Conservation (phyloP, 2,888 invertebrate species). For the Dioctria linearis region DNA sequence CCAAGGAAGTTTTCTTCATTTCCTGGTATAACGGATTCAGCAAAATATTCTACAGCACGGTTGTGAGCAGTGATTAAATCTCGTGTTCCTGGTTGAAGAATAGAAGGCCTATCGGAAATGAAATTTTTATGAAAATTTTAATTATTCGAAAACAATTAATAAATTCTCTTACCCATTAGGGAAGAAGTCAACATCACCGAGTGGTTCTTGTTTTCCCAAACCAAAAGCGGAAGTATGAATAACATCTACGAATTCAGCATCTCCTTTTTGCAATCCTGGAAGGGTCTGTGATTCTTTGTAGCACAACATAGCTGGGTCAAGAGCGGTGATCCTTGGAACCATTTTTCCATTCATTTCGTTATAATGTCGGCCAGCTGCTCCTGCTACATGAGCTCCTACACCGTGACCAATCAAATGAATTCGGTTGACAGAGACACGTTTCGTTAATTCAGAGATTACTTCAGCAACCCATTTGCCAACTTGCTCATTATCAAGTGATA, state of each 20-base stretch:
- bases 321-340: conserved; percentile 68
- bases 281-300: conserved; percentile 62
- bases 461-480: conserved; percentile 49
- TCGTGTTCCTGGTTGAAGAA: conserved; percentile 63
- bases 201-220: conserved; percentile 62
- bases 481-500: conserved; percentile 31
- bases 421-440: conserved; percentile 62
- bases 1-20: conserved; percentile 68
- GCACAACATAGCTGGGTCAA: conserved; percentile 66
- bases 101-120: background rate
- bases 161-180: conserved; percentile 63
- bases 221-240: conserved; percentile 64
- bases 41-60: conserved; percentile 67
- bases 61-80: conserved; percentile 66
- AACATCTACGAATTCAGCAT: conserved; percentile 68
- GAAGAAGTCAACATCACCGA: conserved; percentile 68
- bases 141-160: background rate
- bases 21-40: conserved; percentile 68
- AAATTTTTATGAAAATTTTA: background rate
- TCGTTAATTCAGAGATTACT: conserved; percentile 8
- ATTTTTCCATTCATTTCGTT: conserved; percentile 65
- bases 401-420: conserved; percentile 68
- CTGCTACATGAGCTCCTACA: conserved; percentile 68
- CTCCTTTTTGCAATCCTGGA: conserved; percentile 66
- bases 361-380: conserved; percentile 66